These are phyloP conservation scores for Colinus virginianus DNA, from an alignment of 2,113 vertebrate species.

Conservation along the genomic window DNA sequence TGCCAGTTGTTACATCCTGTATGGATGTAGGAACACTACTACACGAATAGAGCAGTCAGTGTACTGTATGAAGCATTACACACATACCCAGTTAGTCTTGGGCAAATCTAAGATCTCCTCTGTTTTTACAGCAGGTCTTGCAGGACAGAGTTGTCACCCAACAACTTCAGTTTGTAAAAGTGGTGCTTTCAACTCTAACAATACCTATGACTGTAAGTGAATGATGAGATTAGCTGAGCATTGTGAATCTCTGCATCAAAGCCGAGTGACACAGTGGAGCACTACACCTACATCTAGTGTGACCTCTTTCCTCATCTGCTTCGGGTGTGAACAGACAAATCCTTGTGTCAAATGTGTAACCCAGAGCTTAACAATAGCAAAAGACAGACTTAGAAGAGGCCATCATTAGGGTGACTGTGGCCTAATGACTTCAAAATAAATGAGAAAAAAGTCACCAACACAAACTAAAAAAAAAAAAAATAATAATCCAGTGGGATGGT, in stretches of 20 bases:
- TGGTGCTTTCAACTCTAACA: neutral
- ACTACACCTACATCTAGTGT: neutral
- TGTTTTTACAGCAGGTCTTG: neutral
- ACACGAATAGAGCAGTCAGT: neutral
- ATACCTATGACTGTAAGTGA: neutral
- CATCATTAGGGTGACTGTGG: neutral
- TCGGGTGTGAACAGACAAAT: neutral
- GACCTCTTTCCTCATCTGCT: neutral
- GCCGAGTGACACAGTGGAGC: neutral
- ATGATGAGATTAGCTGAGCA: neutral
- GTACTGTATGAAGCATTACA: neutral
- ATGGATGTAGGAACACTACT: neutral
- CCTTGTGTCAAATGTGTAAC: neutral
- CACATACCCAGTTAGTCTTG: neutral
- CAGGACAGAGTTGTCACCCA: neutral
- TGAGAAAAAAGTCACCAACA: neutral
- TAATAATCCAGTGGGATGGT: neutral
- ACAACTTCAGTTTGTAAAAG: neutral
- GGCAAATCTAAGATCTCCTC: neutral
- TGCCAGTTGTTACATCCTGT: neutral
- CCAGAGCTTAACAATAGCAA: neutral
- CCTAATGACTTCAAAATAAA: neutral
- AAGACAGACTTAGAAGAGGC: neutral
- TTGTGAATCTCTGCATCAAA: neutral
- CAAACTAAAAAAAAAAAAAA: neutral